Conservation (phyloP, 2,888 invertebrate species). For the Melanchra persicariae region DNA sequence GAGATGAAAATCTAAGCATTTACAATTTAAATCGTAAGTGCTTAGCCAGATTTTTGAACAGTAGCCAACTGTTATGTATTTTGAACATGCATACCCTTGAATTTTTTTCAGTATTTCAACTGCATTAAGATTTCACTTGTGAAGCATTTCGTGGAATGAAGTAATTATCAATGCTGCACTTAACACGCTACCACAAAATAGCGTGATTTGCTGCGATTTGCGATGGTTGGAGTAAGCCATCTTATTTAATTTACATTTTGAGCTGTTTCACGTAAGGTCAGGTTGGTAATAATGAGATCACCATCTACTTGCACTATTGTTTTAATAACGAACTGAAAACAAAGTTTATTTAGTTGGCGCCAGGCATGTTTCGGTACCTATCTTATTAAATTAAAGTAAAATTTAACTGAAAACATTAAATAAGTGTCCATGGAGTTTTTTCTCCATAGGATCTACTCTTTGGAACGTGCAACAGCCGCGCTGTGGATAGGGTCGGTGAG, state of each 20-base stretch:
- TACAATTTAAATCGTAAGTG: neutral
- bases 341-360: neutral
- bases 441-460: too few relatives aligned
- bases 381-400: neutral
- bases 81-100: constrained; percentile 22
- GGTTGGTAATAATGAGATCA: neutral
- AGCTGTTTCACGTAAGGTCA: constrained; percentile 40
- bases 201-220: constrained; percentile 52
- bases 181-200: constrained; percentile 39
- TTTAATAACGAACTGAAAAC: neutral
- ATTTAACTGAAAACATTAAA: neutral
- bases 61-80: neutral
- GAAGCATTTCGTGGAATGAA: constrained; percentile 51
- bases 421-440: too few relatives aligned
- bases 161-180: constrained; percentile 49
- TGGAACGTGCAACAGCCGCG: too few relatives aligned
- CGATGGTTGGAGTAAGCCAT: constrained; percentile 45
- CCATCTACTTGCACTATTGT: neutral
- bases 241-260: constrained; percentile 39
- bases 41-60: too few relatives aligned
- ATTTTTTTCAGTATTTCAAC: constrained; percentile 7
- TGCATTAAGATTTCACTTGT: constrained; percentile 47
- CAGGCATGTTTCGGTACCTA: too few relatives aligned
- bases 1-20: neutral
- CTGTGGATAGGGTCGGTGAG: too few relatives aligned